phyloP scores from a whole-genome alignment of 2,888 invertebrate species.

The Hecatera dysodea region DNA sequence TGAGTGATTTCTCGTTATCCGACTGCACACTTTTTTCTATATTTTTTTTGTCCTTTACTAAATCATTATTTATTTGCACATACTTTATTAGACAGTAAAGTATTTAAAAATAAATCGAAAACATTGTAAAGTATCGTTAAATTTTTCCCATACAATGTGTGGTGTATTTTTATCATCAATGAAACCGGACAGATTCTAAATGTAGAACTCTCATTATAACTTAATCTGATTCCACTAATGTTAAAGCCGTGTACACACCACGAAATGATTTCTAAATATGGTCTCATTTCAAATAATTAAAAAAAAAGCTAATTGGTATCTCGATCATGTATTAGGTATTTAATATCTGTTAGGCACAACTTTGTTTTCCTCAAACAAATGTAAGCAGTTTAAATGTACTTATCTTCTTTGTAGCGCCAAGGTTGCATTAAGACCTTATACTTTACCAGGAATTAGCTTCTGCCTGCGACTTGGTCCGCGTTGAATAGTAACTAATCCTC shows the following conservation, averaged over 20 bases:
- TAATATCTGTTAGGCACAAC: no score
- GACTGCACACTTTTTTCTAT: neutral
- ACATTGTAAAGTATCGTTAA: neutral
- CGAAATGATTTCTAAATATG: neutral
- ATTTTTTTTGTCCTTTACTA: neutral
- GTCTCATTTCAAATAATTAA: neutral
- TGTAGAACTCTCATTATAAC: neutral
- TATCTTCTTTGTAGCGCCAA: no score
- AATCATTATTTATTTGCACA: no score
- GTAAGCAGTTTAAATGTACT: neutral
- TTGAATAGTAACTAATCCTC: no score
- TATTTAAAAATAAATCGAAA: neutral
- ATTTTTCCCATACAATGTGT: neutral
- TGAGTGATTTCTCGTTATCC: neutral
- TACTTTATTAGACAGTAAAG: no score
- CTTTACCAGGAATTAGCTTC: no score
- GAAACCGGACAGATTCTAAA: constrained; percentile 1
- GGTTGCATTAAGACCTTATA: no score
- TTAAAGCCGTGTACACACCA: constrained; percentile 8
- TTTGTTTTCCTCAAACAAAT: neutral
- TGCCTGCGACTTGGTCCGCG: no score
- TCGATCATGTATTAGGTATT: neutral
- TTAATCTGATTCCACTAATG: constrained; percentile 16
- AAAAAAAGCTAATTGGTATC: no score
- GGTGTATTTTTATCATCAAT: neutral